Evolutionary conservation across 2,113 vertebrate genomes (phyloP).

Genomic region (Alectura lathami): DNA sequence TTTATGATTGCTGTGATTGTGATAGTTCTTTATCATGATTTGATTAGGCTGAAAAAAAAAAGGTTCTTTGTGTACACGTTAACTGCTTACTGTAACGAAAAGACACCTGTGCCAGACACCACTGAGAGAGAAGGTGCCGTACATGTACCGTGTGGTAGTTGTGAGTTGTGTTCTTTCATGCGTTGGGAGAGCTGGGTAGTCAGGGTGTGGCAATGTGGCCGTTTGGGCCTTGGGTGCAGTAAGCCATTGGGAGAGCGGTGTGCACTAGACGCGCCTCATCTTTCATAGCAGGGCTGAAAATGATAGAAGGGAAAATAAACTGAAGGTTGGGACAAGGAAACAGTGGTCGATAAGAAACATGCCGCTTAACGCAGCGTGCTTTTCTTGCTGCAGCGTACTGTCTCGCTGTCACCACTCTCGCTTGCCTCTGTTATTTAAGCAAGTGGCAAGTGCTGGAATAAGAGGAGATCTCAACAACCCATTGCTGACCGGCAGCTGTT

Average conservation of each 20-base stretch:
- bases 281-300: background rate
- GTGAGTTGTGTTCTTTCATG: background rate
- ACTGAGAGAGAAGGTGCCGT: background rate
- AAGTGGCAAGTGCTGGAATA: background rate
- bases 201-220: background rate
- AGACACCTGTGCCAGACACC: background rate
- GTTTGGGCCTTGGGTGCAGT: background rate
- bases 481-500: slow-evolving; percentile 9
- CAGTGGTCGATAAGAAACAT: background rate
- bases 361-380: background rate
- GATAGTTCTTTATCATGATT: background rate
- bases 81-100: background rate
- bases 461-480: slow-evolving; percentile 32
- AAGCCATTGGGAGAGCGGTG: background rate
- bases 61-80: background rate
- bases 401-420: background rate
- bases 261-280: background rate
- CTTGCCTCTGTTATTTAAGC: background rate
- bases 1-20: background rate
- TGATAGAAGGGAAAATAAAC: background rate
- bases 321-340: background rate
- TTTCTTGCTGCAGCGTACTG: background rate
- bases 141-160: background rate
- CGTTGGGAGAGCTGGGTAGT: background rate
- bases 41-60: background rate